phyloP scores from a whole-genome alignment of 2,888 invertebrate species.

The Apamea crenata region DNA sequence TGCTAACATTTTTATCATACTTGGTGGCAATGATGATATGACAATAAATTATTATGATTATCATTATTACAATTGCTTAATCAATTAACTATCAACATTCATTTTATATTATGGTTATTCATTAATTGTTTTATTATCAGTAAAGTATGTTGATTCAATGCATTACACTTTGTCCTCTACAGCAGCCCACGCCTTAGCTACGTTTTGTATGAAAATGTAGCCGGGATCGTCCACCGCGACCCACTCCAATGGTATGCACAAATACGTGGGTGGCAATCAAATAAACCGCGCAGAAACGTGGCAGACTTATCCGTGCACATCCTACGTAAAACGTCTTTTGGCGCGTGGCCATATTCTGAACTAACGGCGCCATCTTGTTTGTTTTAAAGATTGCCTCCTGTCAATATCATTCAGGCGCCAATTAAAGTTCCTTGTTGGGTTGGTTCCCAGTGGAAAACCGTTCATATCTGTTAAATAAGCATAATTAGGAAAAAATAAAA shows the following conservation, averaged over 20 bases:
- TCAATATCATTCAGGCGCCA: neutral
- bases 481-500: too few relatives aligned
- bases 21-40: slow-evolving; percentile 2
- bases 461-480: too few relatives aligned
- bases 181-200: neutral
- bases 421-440: neutral
- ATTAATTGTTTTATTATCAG: neutral
- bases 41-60: neutral
- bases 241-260: neutral
- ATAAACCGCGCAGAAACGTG: neutral
- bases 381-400: neutral
- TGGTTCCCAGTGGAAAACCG: neutral
- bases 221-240: neutral
- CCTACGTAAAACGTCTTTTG: neutral
- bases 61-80: neutral
- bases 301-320: neutral
- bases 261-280: neutral
- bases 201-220: neutral
- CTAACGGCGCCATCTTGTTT: neutral
- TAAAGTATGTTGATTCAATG: neutral
- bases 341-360: neutral
- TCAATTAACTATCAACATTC: neutral
- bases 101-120: slow-evolving; percentile 10
- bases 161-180: too few relatives aligned
- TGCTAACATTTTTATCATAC: slow-evolving; percentile 20